A percentile compares a stretch with the other conserved stretches of the same genome.
These are phyloP conservation scores for Chalcosyrphus nemorum DNA, from an alignment of 2,888 invertebrate species.

Conservation along the genomic window DNA sequence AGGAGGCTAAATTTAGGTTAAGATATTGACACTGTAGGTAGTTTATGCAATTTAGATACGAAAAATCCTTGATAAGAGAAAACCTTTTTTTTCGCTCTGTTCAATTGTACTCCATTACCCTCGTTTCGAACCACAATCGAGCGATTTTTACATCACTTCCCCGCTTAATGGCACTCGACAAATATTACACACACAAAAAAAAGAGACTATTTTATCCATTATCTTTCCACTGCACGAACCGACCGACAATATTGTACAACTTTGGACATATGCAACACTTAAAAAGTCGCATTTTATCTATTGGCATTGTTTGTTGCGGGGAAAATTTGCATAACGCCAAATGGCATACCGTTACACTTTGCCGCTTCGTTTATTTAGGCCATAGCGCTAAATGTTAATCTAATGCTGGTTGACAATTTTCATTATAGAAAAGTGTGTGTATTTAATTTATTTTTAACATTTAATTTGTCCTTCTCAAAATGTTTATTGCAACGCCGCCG, in stretches of 20 bases:
- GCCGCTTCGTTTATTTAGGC: constrained; percentile 4
- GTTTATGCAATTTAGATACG: background rate
- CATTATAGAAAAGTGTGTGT: background rate
- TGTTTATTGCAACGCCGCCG: background rate
- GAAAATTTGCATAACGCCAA: constrained; percentile 36
- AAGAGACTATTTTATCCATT: constrained; percentile 14
- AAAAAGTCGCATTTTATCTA: constrained; percentile 23
- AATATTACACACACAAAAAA: constrained; percentile 35
- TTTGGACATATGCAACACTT: constrained; percentile 26
- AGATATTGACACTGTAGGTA: background rate
- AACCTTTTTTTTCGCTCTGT: no score
- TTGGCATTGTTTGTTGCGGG: constrained; percentile 37
- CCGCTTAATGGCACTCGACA: constrained; percentile 19
- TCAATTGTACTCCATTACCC: background rate
- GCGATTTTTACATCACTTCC: background rate
- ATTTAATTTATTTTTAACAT: background rate
- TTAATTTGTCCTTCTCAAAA: constrained; percentile 10
- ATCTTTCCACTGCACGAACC: constrained; percentile 36
- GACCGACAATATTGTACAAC: constrained; percentile 2
- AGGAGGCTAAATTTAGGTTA: background rate
- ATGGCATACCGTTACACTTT: constrained; percentile 22
- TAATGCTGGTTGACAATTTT: constrained; percentile 24
- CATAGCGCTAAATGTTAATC: background rate
- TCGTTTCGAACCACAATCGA: background rate
- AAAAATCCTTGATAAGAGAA: constrained; percentile 1